Base-by-base conservation (phyloP, 2,797 vertebrate species). In the Anguilla obscura region DNA sequence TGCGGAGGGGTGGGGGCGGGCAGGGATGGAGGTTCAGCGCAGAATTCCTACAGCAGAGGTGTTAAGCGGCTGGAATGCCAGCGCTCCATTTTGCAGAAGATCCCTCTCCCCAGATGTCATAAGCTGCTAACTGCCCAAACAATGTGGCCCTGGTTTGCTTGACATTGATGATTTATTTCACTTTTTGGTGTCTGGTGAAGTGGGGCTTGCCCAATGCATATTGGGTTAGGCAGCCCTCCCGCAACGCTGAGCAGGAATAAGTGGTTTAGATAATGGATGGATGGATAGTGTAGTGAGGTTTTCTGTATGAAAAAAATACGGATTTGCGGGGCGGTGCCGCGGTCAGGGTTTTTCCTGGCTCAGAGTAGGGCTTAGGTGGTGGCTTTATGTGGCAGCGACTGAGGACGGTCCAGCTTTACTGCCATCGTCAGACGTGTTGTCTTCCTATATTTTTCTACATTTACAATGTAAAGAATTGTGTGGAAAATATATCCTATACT, bases 11-110 rank as follows among this genome's bases (percentile, higher is more conserved):
- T 58, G 52, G 21, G 54, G 58, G 94, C 94, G 94, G 96, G 33
- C 36, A 18, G 74, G 69, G 94, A 94, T 60, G 96, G 95, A 95
- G 95, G 96, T 95, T 96, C 95, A 94, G 95, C 96, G 91, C 95
- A 94, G 96, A 96, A 95, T 95, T 96, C 95, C 95, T 94, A 94
- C 93, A 84, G 40, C 79, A 7, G 36, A 36, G 16, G 74, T 79
- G 74, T 18, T 82, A 7, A 45, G 24, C 10, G 18, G 79, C 21
- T n/a, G 18, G 79, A 82, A 82, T 50, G 40, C 45, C 40, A 50
- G 18, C 36, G 21, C 45, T 82, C 21, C 18, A 9, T 16, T 48
- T 36, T 36, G 10, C 33, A 0, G 71, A 36, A 74, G 71, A 30
- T 2, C 71, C 30, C 3, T 33, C 9, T 33, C 16, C 30, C 33